phyloP scores from a whole-genome alignment of 1,140 invertebrate genomes.

The Acromyrmex charruanus region DNA sequence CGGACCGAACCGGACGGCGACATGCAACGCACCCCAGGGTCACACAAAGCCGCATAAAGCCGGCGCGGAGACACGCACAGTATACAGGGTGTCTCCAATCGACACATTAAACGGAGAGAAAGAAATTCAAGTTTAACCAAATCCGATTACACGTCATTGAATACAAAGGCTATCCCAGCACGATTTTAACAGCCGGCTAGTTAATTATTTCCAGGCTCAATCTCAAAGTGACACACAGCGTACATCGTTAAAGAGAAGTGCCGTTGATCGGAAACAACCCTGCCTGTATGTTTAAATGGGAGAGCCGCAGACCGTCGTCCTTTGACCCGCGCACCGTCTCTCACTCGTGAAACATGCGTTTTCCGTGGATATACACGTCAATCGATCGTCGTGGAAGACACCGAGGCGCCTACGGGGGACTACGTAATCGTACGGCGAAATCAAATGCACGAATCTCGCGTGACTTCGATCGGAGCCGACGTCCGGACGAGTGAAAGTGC shows the following conservation, averaged over 20 bases:
- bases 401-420: conserved; percentile 76
- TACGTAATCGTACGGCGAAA: conserved; percentile 68
- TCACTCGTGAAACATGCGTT: not conserved
- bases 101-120: not conserved
- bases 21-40: conserved; percentile 79
- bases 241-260: not conserved
- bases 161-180: not conserved
- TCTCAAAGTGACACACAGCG: not conserved
- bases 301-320: conserved; percentile 12
- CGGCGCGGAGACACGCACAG: conserved; percentile 47
- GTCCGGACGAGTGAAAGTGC: conserved; percentile 51
- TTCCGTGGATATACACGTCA: conserved; percentile 33
- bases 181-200: not conserved
- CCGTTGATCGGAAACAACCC: not conserved
- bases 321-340: conserved; percentile 8
- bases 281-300: not conserved
- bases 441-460: conserved; percentile 77
- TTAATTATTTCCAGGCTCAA: not conserved
- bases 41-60: conserved; percentile 60
- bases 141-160: not conserved
- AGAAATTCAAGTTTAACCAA: not conserved
- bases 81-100: conserved; percentile 39
- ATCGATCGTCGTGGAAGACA: conserved; percentile 80
- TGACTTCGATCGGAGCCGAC: conserved; percentile 68
- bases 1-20: conserved; percentile 64